Evolutionary conservation across 1,140 invertebrate genomes (phyloP), one percentile per base, ranked within the genome.

Genomic region (Drosophila repletoides): DNA sequence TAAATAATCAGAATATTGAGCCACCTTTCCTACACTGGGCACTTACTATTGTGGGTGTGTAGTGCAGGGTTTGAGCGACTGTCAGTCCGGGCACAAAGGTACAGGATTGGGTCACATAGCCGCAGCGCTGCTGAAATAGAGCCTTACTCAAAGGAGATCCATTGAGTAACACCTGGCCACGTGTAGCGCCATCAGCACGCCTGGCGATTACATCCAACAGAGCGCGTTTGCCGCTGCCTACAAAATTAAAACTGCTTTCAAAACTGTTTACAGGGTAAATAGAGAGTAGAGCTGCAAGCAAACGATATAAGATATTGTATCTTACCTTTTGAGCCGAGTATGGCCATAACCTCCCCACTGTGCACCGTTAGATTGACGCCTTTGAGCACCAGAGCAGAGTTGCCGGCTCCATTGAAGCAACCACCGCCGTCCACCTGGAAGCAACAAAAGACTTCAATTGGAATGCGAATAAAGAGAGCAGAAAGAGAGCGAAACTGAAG

Each of bases 341-440:
- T 94, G 12, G 97, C 97, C 74, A 97, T 94, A 29, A 98, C 96
- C 91, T 98, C 97, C 7, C 96, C 96, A 34, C 96, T 95, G 83
- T 97, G 95, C 0, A 98, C 96, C 59, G 95, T 94, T 40, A 98
- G 93, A 7, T 96, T 97, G 2, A 98, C 95, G 92, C 98, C 96
- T 91, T 97, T 96, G 0, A 98, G 91, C 33, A 98, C 96, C 6
- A 96, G 92, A 10, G 95, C 96, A 4, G 95, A 95, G 73, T 95
- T 94, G 21, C 95, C 93, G 31, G 92, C 94, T 0, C 95, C 95
- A 40, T 95, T 93, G n/a, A 97, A 91, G 80, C 95, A 95, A 14
- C 95, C 95, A 33, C 94, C 93, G 6, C 94, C 94, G 74, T 96
- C 95, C 64, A 97, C 95, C 95, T 96, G 72, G 33, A 6, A 33